Base-by-base conservation (phyloP, 2,888 invertebrate species). In the Fissipunctia ypsillon region DNA sequence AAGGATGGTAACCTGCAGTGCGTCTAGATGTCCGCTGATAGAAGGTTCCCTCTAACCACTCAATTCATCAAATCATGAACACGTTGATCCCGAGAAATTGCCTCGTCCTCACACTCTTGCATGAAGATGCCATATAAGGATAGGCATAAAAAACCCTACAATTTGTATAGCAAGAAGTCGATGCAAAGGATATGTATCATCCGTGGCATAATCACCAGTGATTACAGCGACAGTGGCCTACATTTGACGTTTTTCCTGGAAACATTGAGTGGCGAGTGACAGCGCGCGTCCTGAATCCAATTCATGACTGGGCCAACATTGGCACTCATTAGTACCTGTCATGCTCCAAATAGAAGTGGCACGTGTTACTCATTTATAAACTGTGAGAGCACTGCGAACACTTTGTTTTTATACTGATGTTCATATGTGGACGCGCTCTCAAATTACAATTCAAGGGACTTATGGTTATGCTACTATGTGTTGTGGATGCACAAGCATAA, bases 291-390 rank as follows among this genome's bases (percentile, higher is more conserved):
- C 90, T 86, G 90, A 87, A 90, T 89, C 83, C 87, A 86, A 85
- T 87, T 86, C 87, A 78, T 73, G 85, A 71, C 85, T 78, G 81
- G 84, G 81, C 81, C 87, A 87, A 87, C 81, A 84, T 82, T 70
- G 73, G 50, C 86, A 84, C 91, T 92, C 92, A 93, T 94, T 93
- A 93, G 92, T 93, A 91, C 88, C 88, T 91, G 93, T 92, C 93
- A 91, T 88, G 91, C 90, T 90, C 89, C 89, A 91, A 91, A 93
- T 91, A 88, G 84, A 85, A 85, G 80, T 80, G 80, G 85, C 85
- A 88, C 88, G 88, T 89, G 90, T 86, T 88, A 82, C 77, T 80
- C 78, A 84, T 88, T 87, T 86, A 85, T 86, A 81, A 84, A 87
- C 64, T 82, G 57, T 64, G 59, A 64, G 78, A 87, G 82, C 79